Percentiles rank a stretch among this genome's conserved stretches.
phyloP scores from a whole-genome alignment of 2,113 vertebrate species.

The Pteronura brasiliensis region DNA sequence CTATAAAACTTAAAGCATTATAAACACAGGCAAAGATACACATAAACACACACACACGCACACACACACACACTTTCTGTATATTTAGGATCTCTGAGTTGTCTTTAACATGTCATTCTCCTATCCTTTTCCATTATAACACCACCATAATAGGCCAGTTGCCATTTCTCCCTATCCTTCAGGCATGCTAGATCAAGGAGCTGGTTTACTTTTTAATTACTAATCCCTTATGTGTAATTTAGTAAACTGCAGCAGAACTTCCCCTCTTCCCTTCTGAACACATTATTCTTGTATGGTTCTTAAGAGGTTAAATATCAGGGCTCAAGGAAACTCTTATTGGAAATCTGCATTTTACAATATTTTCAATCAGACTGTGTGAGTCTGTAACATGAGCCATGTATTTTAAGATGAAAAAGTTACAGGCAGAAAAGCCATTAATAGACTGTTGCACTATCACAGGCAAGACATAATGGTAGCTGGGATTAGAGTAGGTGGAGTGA shows the following conservation, averaged over 20 bases:
- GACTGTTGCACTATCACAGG: background rate
- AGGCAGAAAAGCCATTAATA: background rate
- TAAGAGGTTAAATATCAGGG: background rate
- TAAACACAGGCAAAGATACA: background rate
- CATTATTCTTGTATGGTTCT: background rate
- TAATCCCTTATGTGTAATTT: background rate
- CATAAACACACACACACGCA: background rate
- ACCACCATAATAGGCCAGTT: background rate
- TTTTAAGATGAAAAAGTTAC: background rate
- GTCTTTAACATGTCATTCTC: background rate
- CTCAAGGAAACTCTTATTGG: background rate
- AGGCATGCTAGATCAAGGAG: background rate
- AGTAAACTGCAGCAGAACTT: background rate
- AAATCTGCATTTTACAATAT: background rate
- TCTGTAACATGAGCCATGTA: background rate
- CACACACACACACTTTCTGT: background rate
- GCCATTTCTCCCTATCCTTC: background rate
- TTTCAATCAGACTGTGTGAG: background rate
- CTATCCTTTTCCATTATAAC: background rate
- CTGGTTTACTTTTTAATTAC: background rate
- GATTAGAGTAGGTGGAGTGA: background rate
- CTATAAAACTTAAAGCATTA: background rate
- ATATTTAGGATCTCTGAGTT: background rate
- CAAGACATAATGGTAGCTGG: background rate
- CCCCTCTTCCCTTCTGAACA: background rate